Evolutionary conservation across 2,888 invertebrate genomes (phyloP), one percentile per base, ranked within the genome.

Genomic region (Lasioglossum vierecki): DNA sequence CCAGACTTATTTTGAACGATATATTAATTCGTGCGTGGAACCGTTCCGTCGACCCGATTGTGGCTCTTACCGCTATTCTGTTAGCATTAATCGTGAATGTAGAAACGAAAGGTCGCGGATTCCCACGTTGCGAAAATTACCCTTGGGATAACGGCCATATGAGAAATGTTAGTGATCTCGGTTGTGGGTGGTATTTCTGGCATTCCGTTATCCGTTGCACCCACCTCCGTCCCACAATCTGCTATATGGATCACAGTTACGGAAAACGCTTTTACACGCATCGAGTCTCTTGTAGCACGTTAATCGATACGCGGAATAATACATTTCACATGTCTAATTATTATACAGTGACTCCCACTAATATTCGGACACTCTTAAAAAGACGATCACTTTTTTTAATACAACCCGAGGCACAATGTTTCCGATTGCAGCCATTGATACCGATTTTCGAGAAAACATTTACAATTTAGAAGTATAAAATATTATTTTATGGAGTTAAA

Each of bases 211-310:
- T 79, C 81, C 76, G 84, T 86, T 89, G 88, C 90, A 90, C 91
- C 92, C 89, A 92, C 92, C 88, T 91, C 88, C 90, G 87, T 90
- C 87, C 81, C 83, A 89, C 86, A 89, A 60, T 60, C 60, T 22
- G 60, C 26, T 26, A 92, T 92, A 89, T 91, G 82, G 90, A 90
- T 92, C 90, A 90, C 83, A 89, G 80, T 71, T 46, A 75, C 84
- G 76, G 83, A 78, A 76, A 80, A 85, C 70, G 80, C 71, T 66
- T 76, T 85, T 77, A 79, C 79, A 80, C 79, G 79, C 76, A 60
- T 79, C 68, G 82, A 68, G 60, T 78, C 41, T 73, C 74, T 80
- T 75, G 71, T 76, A 46, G 80, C 75, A 80, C 77, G 53, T 26
- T 53, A 71, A 53, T 68, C 57, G 76, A 63, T 72, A 46, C 80